Base-by-base conservation (phyloP, 2,888 invertebrate genomes). In the Drosophila nr. perissopoda region DNA sequence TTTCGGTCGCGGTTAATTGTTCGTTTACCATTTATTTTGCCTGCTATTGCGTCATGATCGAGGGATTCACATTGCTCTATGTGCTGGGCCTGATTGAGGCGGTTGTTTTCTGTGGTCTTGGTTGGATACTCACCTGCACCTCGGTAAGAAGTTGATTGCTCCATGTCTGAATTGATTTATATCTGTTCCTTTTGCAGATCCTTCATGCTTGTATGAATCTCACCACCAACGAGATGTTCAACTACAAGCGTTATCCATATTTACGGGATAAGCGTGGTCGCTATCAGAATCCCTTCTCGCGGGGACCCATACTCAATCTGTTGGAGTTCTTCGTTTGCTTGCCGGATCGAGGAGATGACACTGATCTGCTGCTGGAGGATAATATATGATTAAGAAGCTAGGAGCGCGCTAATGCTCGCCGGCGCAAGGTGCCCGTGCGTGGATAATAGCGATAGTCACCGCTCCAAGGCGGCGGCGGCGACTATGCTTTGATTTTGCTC, bases 211-310 rank as follows among this genome's bases (percentile, higher is more conserved):
- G 97, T 91, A 97, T 97, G 97, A 98, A 98, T 94, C 93, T 98
- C 70, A 98, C 98, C 10, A 98, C 98, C 53, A 98, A 98, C 92
- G 98, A 98, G 94, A 97, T 98, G 96, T 97, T 98, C 92, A 98
- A 98, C 94, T 97, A 97, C 92, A 97, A 97, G 91, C 94, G 98
- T 60, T 98, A 98, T 92, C 96, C 97, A 0, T 98, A 98, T 92
- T 93, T 98, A 75, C 94, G 98, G 63, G 98, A 98, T 92, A 97
- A 97, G 91, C 95, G 97, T 69, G 98, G 98, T 3, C 95, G 96
- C 75, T 98, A 97, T 92, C 96, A 96, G 91, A 98, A 98, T 94
- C 98, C 98, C 0, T 98, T 97, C 92, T 97, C 98, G n/a, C 94
- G 97, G 72, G 98, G 98, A 0, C 96, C 97, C 0, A 94, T 97